Evolutionary conservation across 1,140 invertebrate species (phyloP).

Genomic region (Phymastichus coffea): DNA sequence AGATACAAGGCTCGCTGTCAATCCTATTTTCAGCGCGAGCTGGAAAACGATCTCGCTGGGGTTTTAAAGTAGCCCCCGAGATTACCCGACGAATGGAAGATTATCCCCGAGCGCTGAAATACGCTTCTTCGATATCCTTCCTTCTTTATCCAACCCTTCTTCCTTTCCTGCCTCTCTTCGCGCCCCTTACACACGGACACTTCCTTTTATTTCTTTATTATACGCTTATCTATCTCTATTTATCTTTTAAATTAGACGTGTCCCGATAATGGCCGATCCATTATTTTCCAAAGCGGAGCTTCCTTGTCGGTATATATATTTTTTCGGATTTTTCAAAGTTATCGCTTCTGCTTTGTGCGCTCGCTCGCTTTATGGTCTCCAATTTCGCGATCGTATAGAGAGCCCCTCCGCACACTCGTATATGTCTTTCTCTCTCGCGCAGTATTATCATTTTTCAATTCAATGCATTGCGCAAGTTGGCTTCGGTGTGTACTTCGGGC

Average conservation of each 20-base stretch:
- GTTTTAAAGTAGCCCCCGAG: slow-evolving; percentile 10
- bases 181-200: background rate
- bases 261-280: background rate
- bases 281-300: no score
- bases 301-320: no score
- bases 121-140: slow-evolving; percentile 17
- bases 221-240: slow-evolving; percentile 14
- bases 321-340: no score
- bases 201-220: slow-evolving; percentile 17
- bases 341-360: no score
- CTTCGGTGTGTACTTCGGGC: no score
- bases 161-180: background rate
- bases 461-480: no score
- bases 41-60: slow-evolving; percentile 1
- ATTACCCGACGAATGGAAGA: slow-evolving; percentile 29
- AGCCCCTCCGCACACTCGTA: no score
- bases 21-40: slow-evolving; percentile 10
- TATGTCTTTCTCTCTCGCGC: no score
- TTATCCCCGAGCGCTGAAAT: slow-evolving; percentile 24
- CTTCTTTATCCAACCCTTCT: background rate
- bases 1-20: background rate
- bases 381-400: no score
- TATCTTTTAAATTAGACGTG: slow-evolving; percentile 13
- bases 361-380: no score
- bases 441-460: no score